Evolutionary conservation across 2,888 invertebrate genomes (phyloP), one percentile per base, ranked within the genome.

Genomic region (Actias luna): DNA sequence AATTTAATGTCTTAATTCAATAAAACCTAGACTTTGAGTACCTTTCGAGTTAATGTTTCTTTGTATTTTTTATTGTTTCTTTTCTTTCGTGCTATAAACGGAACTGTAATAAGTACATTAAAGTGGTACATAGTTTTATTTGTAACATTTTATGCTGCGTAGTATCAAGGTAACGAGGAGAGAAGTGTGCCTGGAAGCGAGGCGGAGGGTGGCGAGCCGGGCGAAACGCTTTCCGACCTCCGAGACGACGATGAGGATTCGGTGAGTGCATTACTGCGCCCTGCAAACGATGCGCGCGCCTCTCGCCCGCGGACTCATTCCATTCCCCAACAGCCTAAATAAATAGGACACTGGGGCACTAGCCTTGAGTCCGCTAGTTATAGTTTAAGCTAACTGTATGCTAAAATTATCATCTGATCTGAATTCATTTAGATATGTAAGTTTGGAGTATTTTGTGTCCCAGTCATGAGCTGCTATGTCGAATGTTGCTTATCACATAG

Each of bases 201-300:
- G 69, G 76, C 72, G 64, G 84, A 85, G 73, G 86, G 80, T 62
- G 85, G 83, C 62, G 89, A 86, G 71, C 74, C 77, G 59, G 79
- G 79, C 67, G 93, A 93, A 75, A 75, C 88, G 70, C 88, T 93
- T 73, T 92, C 93, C 78, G 93, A 93, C 77, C 88, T 93, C 70
- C 89, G 92, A 82, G 93, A 93, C 68, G 92, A 94, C 73, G 92
- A 92, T 68, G 94, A 95, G 83, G 95, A 96, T 81, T 95, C 96
- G 58, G 96, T 97, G 82, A 96, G 97, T 84, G 82, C 85, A 83
- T 81, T 81, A 76, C 71, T 75, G 72, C 71, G 68, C 68, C 70
- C 60, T 61, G 59, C 64, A 58, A 65, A 58, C 55, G 50, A 27
- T 61, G 33, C 61, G 61, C 64, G 36, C 64, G 31, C 65, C 65